Conservation (phyloP, 2,888 invertebrate species). For the Julus scandinavius region DNA sequence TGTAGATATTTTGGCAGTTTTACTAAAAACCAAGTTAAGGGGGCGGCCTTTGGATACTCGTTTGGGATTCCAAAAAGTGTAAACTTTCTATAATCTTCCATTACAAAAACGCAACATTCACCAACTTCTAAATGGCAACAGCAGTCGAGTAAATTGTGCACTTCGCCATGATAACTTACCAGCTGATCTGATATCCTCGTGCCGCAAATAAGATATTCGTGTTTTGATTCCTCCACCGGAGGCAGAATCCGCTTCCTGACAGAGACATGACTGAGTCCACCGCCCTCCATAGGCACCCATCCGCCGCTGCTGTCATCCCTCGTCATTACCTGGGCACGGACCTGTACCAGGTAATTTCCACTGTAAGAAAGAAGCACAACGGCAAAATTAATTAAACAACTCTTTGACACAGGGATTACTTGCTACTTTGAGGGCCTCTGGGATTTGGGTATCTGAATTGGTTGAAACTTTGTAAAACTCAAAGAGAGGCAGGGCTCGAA, state of each 20-base stretch:
- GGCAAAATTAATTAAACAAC: background rate
- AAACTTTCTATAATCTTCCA: too few relatives aligned
- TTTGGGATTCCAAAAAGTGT: too few relatives aligned
- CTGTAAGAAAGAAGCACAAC: slow-evolving; percentile 70
- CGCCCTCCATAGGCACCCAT: slow-evolving; percentile 83
- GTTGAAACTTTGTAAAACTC: background rate
- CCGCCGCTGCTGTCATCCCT: slow-evolving; percentile 97
- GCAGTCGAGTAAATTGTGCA: background rate
- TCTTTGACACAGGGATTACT: background rate
- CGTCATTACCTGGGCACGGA: slow-evolving; percentile 98
- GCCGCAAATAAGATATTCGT: slow-evolving; percentile 93
- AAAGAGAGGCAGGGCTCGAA: background rate
- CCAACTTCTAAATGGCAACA: background rate
- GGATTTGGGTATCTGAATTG: background rate
- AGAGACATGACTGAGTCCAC: slow-evolving; percentile 92
- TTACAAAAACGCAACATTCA: too few relatives aligned
- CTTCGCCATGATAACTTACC: slow-evolving; percentile 70
- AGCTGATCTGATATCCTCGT: slow-evolving; percentile 91
- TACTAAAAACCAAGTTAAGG: too few relatives aligned
- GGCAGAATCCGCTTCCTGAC: slow-evolving; percentile 74
- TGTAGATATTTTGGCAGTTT: too few relatives aligned
- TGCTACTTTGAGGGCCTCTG: background rate
- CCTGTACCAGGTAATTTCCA: slow-evolving; percentile 92
- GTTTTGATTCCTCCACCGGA: slow-evolving; percentile 72
- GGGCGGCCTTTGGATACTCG: too few relatives aligned